Evolutionary conservation across 2,113 vertebrate genomes (phyloP).

Genomic region (Otus sunia): DNA sequence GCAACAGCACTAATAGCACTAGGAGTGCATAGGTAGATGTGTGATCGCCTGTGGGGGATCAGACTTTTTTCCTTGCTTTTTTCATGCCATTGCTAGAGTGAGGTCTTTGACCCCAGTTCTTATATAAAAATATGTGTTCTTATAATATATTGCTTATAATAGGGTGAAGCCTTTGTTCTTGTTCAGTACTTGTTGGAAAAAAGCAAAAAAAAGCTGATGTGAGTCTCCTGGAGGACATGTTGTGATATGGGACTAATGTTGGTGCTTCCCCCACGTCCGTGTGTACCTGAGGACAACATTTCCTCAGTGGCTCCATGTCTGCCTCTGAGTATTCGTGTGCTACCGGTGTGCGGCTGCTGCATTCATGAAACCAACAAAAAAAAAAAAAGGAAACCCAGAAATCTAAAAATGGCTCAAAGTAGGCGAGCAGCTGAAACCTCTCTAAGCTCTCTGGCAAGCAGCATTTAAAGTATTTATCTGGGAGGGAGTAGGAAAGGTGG

Average conservation of each 20-base stretch:
- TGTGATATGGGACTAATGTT: accelerated
- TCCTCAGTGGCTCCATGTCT: accelerated
- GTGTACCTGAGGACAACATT: too few species aligned
- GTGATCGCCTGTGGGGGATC: not conserved
- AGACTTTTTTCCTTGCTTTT: too few species aligned
- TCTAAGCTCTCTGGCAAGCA: not conserved
- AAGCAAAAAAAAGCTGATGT: not conserved
- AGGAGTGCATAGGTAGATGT: not conserved
- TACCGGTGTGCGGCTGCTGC: accelerated
- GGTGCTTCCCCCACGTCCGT: accelerated
- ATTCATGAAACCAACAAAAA: not conserved
- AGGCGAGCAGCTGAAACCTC: not conserved
- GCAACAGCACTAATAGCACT: not conserved
- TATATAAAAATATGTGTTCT: not conserved
- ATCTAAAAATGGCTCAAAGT: not conserved
- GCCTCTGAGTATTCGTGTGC: accelerated
- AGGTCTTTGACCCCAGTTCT: not conserved
- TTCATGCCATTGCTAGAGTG: not conserved
- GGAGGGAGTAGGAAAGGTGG: not conserved
- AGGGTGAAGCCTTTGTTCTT: not conserved
- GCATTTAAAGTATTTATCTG: not conserved
- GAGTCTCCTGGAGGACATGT: accelerated
- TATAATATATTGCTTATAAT: not conserved
- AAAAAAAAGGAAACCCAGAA: not conserved
- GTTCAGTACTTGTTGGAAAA: accelerated